Percentiles rank a stretch among this genome's conserved stretches.
Conservation (phyloP, 1,140 invertebrate species). For the Neomicropteryx cornuta region DNA sequence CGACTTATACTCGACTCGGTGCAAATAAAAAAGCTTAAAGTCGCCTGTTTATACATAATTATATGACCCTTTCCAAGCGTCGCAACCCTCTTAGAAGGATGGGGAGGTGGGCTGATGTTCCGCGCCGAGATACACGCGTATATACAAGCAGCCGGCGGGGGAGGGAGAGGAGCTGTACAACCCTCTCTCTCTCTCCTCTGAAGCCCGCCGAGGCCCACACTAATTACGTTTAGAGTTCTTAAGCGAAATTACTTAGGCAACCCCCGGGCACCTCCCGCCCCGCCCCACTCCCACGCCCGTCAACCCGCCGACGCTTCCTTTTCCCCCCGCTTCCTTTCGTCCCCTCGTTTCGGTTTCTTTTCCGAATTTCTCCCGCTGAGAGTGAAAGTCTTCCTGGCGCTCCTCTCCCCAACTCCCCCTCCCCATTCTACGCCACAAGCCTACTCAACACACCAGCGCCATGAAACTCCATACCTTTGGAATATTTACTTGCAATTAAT, state of each 20-base stretch:
- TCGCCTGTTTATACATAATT: too few species aligned
- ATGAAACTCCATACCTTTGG: too few species aligned
- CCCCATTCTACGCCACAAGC: too few species aligned
- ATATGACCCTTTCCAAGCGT: neutral
- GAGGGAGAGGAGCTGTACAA: slow-evolving; percentile 33
- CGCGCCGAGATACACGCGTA: too few species aligned
- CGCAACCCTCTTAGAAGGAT: slow-evolving; percentile 20
- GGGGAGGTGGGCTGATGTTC: slow-evolving; percentile 30
- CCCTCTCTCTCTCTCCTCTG: slow-evolving; percentile 44
- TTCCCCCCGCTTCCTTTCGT: slow-evolving; percentile 20
- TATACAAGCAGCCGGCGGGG: slow-evolving; percentile 31
- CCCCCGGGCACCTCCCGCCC: slow-evolving; percentile 16
- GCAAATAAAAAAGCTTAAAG: too few species aligned
- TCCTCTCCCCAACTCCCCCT: too few species aligned
- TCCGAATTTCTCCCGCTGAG: too few species aligned
- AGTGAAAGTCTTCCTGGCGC: too few species aligned
- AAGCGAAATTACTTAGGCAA: slow-evolving; percentile 45
- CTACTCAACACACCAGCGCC: too few species aligned
- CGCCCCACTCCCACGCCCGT: neutral
- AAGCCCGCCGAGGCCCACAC: slow-evolving; percentile 45
- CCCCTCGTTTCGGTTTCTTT: slow-evolving; percentile 25
- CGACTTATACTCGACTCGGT: too few species aligned
- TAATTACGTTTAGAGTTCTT: slow-evolving; percentile 48
- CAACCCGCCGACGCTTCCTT: slow-evolving; percentile 20
- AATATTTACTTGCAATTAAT: too few species aligned